Percentiles rank a stretch among this genome's conserved stretches.
Conservation (phyloP, 2,888 invertebrate genomes). For the Eilema depressum region DNA sequence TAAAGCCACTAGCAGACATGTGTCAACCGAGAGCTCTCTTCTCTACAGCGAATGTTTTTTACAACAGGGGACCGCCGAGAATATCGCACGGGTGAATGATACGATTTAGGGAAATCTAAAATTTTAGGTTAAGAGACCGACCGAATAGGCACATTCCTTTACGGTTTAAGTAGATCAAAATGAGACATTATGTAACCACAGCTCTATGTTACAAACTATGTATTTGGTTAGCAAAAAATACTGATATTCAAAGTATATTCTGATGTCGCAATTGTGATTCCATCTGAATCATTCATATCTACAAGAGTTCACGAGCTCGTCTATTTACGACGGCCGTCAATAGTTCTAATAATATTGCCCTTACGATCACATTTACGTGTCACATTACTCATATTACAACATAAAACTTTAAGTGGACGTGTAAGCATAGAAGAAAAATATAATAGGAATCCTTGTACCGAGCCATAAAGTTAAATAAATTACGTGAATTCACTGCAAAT, state of each 20-base stretch:
- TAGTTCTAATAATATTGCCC: slow-evolving; percentile 28
- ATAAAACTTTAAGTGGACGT: slow-evolving; percentile 14
- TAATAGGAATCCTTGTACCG: background rate
- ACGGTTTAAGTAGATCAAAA: slow-evolving; percentile 36
- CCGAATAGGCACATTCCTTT: slow-evolving; percentile 24
- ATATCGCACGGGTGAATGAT: slow-evolving; percentile 44
- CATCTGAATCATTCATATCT: slow-evolving; percentile 45
- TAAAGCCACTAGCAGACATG: slow-evolving; percentile 75
- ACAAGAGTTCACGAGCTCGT: slow-evolving; percentile 16
- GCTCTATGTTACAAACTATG: slow-evolving; percentile 3
- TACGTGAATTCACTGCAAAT: background rate
- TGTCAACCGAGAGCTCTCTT: slow-evolving; percentile 63
- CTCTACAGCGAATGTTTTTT: slow-evolving; percentile 64
- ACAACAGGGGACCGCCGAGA: slow-evolving; percentile 44
- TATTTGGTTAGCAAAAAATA: slow-evolving; percentile 6
- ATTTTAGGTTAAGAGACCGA: slow-evolving; percentile 31
- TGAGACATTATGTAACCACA: slow-evolving; percentile 4
- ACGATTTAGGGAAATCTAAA: slow-evolving; percentile 43
- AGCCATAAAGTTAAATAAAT: background rate
- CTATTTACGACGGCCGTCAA: slow-evolving; percentile 30
- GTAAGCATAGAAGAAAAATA: background rate
- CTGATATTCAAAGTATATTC: slow-evolving; percentile 31
- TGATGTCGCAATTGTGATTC: slow-evolving; percentile 34
- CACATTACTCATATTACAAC: slow-evolving; percentile 15
- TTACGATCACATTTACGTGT: background rate